Base-by-base conservation (phyloP, 2,113 vertebrate genomes). In the Eubucco bourcierii region DNA sequence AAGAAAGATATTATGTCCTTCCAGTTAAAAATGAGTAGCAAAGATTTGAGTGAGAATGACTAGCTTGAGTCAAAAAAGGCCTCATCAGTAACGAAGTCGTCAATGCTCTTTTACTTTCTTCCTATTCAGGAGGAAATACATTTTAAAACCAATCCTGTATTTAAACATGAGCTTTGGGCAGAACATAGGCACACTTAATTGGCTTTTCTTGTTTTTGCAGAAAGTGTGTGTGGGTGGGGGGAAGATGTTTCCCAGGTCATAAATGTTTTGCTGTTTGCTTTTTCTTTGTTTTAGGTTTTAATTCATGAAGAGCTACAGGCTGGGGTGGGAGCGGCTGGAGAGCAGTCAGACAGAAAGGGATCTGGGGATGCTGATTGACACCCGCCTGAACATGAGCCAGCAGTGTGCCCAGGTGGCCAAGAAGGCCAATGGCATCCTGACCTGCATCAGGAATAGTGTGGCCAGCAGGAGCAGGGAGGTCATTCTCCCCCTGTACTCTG, bases 61-160 rank as follows among this genome's bases (percentile, higher is more conserved):
- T 23, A 47, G 16, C 15, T 18, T 6, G 7, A 23, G 2, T 27
- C 4, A 5, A 3, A 4, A 9, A 41, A 44, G 29, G 1, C 15
- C 21, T 61, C 70, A 60, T 46, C n/a, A 70, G 10, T 17, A 70
- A 12, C 19, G 63, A 70, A 58, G 39, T 7, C 60, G 27, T 70
- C 0, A 3, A 25, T 37, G 68, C 61, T 46, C 47, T 71, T 64
- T 68, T 55, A 63, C 10, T 24, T 72, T 44, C 31, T 60, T 64
- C 23, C 8, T 78, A 59, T 59, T 78, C 72, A 76, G 68, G 33
- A 60, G 60, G 4, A 68, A 76, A 82, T 56, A 19, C 1, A 8
- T 79, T 81, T 91, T 52, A 80, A 52, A 90, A 56, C 2, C 88
- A 76, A 66, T 74, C 18, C 31, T 72, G 9, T 34, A 80, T 15